phyloP scores from a whole-genome alignment of 2,797 vertebrate species.

The Diglossa cyanea region DNA sequence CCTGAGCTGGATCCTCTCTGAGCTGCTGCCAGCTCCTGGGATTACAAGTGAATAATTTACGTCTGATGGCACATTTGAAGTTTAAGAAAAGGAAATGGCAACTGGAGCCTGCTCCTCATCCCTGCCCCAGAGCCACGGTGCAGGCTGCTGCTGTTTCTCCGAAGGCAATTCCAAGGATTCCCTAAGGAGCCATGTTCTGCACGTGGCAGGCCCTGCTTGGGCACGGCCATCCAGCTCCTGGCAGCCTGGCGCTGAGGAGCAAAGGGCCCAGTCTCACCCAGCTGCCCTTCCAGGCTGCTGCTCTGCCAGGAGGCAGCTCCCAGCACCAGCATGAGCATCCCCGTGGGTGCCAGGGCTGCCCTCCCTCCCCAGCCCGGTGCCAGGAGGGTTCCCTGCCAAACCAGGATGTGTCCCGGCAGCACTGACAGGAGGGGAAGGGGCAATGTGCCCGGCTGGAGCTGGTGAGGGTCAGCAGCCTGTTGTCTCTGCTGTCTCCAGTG shows the following conservation, averaged over 20 bases:
- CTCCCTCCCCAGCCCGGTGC: not conserved
- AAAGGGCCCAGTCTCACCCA: fast-evolving
- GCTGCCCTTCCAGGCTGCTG: not conserved
- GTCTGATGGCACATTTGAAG: conserved; percentile 67
- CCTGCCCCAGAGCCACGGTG: not conserved
- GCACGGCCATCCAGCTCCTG: not conserved
- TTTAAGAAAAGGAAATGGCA: conserved; percentile 5
- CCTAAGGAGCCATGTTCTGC: not conserved
- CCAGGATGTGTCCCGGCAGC: not conserved
- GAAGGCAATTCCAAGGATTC: not conserved
- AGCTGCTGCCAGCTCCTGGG: conserved; percentile 62
- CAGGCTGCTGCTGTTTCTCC: not conserved
- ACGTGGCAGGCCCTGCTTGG: not conserved
- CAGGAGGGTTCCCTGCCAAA: not conserved
- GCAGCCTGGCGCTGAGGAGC: not conserved
- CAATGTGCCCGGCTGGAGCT: not conserved
- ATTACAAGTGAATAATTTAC: conserved; percentile 76
- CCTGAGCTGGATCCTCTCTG: conserved; percentile 69
- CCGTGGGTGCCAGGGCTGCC: fast-evolving
- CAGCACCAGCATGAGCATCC: not conserved
- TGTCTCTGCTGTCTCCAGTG: too few relatives aligned
- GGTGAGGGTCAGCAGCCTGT: not conserved
- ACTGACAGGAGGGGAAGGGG: not conserved
- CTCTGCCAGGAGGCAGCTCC: not conserved
- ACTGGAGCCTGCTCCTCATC: not conserved